Base-by-base conservation (phyloP, 2,113 vertebrate species). In the Hydropotes inermis region DNA sequence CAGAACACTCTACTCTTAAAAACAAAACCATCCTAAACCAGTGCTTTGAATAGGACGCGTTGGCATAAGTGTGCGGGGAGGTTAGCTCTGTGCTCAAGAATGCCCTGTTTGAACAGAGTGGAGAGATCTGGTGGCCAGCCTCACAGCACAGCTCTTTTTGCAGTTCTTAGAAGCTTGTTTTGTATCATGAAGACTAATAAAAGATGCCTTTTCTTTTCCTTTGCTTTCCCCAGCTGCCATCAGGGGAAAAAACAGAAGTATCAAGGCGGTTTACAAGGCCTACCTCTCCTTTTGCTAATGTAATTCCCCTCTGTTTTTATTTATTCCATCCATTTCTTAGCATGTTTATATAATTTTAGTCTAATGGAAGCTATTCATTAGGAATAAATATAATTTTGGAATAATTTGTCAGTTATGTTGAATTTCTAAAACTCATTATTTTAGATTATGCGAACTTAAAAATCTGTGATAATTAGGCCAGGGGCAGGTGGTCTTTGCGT, bases 331-430 rank as follows among this genome's bases (percentile, higher is more conserved):
- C n/a, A 60, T 50, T 6, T 23, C 70, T 89, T 78, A 4, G 55
- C 55, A 33, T 47, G 27, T 33, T 90, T 33, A 36, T 61, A 27
- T 58, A 19, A 90, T 50, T 82, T 88, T 60, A 96, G 60, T 52
- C 85, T 89, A 89, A 76, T 55, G 19, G 50, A 91, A 91, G 39
- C 3, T 39, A 81, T 89, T 95, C 30, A 28, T 84, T 96, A 79
- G 70, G 52, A 87, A 87, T 94, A 88, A 92, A 33, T 21, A 57
- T 11, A 87, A 89, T 74, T 95, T 70, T 70, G 55, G 97, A 89
- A 47, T 81, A 43, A 90, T 76, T 92, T 78, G 15, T 55, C 81
- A 94, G 57, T 79, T 92, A 54, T 2, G 25, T 27, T 30, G 39
- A 83, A 57, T 61, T 94, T 96, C n/a, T 43, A 84, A 87, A 91